Percentiles rank a stretch among this genome's conserved stretches.
Evolutionary conservation across 2,113 vertebrate species (phyloP).

Genomic region (Sialia sialis): DNA sequence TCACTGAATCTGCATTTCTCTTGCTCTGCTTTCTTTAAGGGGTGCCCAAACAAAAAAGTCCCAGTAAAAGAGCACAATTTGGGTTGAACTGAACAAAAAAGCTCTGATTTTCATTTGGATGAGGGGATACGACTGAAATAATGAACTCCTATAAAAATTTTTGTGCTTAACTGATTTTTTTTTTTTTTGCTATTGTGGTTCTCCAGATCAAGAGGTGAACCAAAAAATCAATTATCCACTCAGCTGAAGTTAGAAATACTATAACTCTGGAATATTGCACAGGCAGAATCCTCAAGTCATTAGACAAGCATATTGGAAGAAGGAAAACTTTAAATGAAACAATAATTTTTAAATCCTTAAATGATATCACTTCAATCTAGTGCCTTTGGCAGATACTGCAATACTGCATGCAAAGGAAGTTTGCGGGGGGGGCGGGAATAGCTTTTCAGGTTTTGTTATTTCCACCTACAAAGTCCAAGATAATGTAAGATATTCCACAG

Average conservation of each 20-base stretch:
- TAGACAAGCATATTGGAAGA: neutral
- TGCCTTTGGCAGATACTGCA: neutral
- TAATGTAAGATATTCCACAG: constrained; percentile 54
- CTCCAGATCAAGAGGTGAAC: constrained; percentile 9
- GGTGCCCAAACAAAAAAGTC: neutral
- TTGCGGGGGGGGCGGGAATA: fast-evolving
- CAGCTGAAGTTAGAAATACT: neutral
- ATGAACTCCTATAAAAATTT: neutral
- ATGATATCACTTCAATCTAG: neutral
- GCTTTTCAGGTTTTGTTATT: constrained; percentile 25
- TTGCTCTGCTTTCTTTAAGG: neutral
- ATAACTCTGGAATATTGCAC: neutral
- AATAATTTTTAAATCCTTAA: neutral
- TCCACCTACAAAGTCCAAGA: constrained; percentile 23
- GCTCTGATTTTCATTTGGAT: neutral
- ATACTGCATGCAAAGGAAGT: constrained; percentile 7
- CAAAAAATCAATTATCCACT: constrained; percentile 7
- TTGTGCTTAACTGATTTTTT: neutral
- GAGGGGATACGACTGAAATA: neutral
- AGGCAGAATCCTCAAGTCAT: neutral
- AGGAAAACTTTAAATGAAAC: neutral
- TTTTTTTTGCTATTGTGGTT: neutral
- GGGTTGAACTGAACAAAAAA: neutral
- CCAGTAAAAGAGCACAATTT: neutral
- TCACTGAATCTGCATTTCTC: neutral